Conservation (phyloP, 2,113 vertebrate species). For the mouse (Mus musculus) region DNA sequence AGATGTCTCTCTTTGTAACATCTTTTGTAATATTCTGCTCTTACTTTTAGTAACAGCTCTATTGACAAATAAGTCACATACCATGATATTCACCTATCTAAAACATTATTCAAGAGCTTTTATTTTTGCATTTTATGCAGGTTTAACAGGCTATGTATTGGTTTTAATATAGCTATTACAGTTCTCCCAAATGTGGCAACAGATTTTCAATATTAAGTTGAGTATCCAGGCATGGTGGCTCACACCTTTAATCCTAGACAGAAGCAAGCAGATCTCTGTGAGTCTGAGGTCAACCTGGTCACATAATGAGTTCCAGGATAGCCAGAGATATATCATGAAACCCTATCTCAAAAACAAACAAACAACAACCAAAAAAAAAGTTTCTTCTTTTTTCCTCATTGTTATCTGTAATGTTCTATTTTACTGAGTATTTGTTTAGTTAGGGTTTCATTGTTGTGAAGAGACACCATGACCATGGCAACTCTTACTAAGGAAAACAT, state of each 20-base stretch:
- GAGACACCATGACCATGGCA: not conserved
- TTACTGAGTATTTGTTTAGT: not conserved
- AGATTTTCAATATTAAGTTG: constrained; percentile 48
- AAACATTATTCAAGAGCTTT: not conserved
- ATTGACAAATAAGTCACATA: not conserved
- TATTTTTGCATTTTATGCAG: constrained; percentile 25
- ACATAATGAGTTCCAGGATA: not conserved
- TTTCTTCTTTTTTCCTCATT: not conserved
- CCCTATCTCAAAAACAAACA: not conserved
- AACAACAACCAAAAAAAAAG: not conserved
- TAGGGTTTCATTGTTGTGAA: not conserved
- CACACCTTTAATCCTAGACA: not conserved
- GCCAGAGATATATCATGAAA: not conserved
- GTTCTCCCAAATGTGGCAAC: not conserved
- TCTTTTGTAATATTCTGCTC: not conserved
- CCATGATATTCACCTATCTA: not conserved
- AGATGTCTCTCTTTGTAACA: not conserved
- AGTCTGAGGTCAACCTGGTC: not conserved
- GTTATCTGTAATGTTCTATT: constrained; percentile 36
- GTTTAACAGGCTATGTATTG: not conserved
- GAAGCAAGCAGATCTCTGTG: too few species aligned
- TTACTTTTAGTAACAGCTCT: not conserved
- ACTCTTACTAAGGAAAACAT: not conserved
- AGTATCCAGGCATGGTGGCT: not conserved
- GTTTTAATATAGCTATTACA: constrained; percentile 26